These are phyloP conservation scores for Barnardius zonarius DNA, from an alignment of 2,113 vertebrate species.

Conservation along the genomic window DNA sequence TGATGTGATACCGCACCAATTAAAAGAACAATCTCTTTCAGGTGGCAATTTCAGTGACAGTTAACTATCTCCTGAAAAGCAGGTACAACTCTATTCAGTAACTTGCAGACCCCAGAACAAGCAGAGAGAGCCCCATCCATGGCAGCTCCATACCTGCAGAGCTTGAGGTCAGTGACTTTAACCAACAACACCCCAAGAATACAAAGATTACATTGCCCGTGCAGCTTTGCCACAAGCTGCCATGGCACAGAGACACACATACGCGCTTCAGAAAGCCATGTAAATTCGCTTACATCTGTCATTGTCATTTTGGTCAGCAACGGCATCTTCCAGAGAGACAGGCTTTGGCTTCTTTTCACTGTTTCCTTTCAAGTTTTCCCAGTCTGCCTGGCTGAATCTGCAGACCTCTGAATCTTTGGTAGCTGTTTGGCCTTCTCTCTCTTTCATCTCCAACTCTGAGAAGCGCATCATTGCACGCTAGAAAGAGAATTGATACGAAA, in stretches of 20 bases:
- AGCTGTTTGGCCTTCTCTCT: slow-evolving; percentile 85
- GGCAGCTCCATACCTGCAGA: not conserved
- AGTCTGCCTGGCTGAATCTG: slow-evolving; percentile 81
- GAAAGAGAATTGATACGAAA: slow-evolving; percentile 83
- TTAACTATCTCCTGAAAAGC: not conserved
- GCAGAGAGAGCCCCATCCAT: not conserved
- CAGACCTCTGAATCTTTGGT: slow-evolving; percentile 85
- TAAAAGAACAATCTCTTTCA: not conserved
- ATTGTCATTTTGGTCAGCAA: slow-evolving; percentile 77
- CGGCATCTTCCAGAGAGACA: slow-evolving; percentile 75
- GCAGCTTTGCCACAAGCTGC: not conserved
- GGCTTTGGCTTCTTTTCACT: slow-evolving; percentile 81
- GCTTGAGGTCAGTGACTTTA: not conserved
- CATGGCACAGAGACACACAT: not conserved
- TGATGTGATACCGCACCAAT: not conserved
- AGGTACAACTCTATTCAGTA: not conserved
- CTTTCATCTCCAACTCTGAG: slow-evolving; percentile 97
- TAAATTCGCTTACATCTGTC: slow-evolving; percentile 77
- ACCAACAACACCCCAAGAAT: not conserved
- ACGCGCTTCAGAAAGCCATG: slow-evolving; percentile 34
- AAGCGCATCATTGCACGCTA: slow-evolving; percentile 96
- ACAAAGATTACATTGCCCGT: rapidly evolving
- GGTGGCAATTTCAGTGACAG: not conserved
- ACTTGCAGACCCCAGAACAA: not conserved
- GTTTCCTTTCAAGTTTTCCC: slow-evolving; percentile 84